Evolutionary conservation across 2,888 invertebrate species (phyloP).

Genomic region (Anagyrus pseudococci): DNA sequence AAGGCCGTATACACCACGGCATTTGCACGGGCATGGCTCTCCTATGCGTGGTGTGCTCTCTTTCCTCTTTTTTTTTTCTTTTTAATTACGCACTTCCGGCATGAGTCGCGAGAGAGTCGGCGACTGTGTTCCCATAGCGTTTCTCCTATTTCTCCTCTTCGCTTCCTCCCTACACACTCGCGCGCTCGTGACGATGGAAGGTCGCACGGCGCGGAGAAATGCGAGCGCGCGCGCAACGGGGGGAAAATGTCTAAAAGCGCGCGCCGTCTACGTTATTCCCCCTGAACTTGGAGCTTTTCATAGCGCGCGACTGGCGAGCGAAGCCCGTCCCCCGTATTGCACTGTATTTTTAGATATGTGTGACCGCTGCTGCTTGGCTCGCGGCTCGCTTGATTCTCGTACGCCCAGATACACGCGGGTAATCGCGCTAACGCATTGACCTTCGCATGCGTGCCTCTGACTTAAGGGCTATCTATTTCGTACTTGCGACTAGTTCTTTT

Average conservation of each 20-base stretch:
- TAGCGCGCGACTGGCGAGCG: too few species aligned
- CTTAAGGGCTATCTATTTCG: too few species aligned
- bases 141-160: background rate
- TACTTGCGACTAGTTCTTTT: too few species aligned
- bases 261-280: constrained; percentile 42
- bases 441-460: too few species aligned
- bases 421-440: too few species aligned
- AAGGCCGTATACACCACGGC: too few species aligned
- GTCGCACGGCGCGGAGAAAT: constrained; percentile 24
- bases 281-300: constrained; percentile 54
- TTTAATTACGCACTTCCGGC: constrained; percentile 57
- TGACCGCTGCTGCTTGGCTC: background rate
- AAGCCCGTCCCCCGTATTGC: too few species aligned
- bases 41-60: background rate
- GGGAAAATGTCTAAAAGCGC: constrained; percentile 52
- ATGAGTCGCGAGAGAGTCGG: constrained; percentile 26
- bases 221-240: constrained; percentile 33
- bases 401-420: too few species aligned
- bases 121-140: constrained; percentile 42
- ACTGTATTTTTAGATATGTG: constrained; percentile 11
- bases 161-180: background rate
- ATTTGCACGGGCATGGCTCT: constrained; percentile 38
- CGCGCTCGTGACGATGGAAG: background rate
- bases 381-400: too few species aligned
- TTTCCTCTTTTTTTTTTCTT: constrained; percentile 51